A percentile compares a stretch with the other conserved stretches of the same genome.
Conservation (phyloP, 2,113 vertebrate genomes). For the Blennius ocellaris region DNA sequence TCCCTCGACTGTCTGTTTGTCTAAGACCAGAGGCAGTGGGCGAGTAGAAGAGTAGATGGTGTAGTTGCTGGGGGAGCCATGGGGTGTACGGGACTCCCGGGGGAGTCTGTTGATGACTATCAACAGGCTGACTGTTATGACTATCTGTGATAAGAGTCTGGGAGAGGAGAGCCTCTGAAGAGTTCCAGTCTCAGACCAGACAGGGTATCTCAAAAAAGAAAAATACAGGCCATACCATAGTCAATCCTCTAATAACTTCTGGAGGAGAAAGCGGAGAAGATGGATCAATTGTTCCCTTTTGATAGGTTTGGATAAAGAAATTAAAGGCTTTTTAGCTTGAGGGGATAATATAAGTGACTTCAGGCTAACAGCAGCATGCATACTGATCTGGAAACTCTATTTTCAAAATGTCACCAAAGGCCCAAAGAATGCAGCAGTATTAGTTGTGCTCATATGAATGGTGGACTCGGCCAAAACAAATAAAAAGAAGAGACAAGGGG, state of each 20-base stretch:
- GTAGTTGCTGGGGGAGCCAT: conserved; percentile 21
- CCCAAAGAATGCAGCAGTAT: not conserved
- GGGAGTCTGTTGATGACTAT: conserved; percentile 83
- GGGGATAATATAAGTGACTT: conserved; percentile 25
- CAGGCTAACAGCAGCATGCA: not conserved
- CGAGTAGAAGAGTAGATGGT: conserved; percentile 60
- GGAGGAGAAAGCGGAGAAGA: conserved; percentile 23
- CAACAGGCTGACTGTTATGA: conserved; percentile 82
- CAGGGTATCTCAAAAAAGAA: conserved; percentile 72
- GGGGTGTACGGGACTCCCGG: conserved; percentile 62
- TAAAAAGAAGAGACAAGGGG: no score
- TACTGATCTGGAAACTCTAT: not conserved
- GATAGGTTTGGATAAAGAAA: conserved; percentile 23
- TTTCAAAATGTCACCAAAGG: conserved; percentile 1
- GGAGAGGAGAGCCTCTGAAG: conserved; percentile 69
- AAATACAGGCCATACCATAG: conserved; percentile 34
- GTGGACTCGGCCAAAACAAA: no score
- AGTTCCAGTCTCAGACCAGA: conserved; percentile 64
- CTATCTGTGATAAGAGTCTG: conserved; percentile 82
- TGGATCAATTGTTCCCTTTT: conserved; percentile 33
- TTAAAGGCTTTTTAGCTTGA: conserved; percentile 31
- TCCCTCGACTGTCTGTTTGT: conserved; percentile 78
- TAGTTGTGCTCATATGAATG: not conserved
- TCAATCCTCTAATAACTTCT: conserved; percentile 26
- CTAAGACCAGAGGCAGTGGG: conserved; percentile 75